Percentiles rank a stretch among this genome's conserved stretches.
Conservation (phyloP, 2,797 vertebrate species). For the Arrhamphus sclerolepis region DNA sequence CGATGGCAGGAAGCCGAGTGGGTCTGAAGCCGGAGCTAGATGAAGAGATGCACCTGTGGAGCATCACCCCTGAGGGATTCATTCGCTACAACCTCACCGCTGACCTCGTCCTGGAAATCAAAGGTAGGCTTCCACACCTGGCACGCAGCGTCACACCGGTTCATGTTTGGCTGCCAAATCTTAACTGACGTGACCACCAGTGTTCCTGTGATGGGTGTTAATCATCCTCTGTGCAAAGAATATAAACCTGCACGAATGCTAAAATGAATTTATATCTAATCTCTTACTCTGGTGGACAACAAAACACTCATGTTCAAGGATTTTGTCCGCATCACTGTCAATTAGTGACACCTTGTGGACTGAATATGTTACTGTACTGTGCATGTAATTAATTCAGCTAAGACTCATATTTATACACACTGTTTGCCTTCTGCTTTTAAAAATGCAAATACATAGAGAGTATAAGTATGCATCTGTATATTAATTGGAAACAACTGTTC, state of each 20-base stretch:
- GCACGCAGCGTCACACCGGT: no score
- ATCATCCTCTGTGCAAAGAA: not conserved
- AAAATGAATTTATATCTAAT: no score
- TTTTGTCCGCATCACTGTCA: slow-evolving; percentile 36
- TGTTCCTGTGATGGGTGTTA: not conserved
- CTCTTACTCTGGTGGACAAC: not conserved
- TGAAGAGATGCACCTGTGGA: slow-evolving; percentile 85
- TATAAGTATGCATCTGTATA: no score
- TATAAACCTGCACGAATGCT: no score
- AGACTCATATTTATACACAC: no score
- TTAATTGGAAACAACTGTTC: not conserved
- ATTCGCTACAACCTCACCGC: slow-evolving; percentile 82
- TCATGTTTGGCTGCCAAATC: not conserved
- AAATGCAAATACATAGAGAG: no score
- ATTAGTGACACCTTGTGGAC: slow-evolving; percentile 73
- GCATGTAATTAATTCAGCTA: not conserved
- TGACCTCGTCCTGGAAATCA: slow-evolving; percentile 90
- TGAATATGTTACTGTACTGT: not conserved
- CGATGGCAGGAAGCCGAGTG: slow-evolving; percentile 86
- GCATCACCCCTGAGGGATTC: slow-evolving; percentile 86
- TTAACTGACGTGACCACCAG: not conserved
- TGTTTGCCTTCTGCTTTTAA: no score
- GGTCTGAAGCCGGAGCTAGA: slow-evolving; percentile 82
- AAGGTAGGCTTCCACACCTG: slow-evolving; percentile 83
- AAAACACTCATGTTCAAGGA: not conserved